These are phyloP conservation scores for Zaprionus lineosus DNA, from an alignment of 2,888 invertebrate species.

Conservation along the genomic window DNA sequence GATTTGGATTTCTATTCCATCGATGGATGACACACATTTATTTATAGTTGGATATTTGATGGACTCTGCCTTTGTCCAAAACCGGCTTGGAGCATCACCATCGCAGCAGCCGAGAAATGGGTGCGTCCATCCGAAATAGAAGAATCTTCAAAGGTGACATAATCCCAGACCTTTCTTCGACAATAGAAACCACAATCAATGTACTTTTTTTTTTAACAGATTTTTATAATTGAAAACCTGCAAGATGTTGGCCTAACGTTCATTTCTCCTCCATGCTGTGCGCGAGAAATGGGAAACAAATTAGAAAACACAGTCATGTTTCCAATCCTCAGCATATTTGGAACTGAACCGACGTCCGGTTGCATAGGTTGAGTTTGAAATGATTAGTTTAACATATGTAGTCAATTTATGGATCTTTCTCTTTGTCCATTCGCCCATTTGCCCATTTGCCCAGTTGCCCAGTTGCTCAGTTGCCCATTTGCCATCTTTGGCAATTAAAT, in stretches of 20 bases:
- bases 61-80: slow-evolving; percentile 37
- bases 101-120: slow-evolving; percentile 53
- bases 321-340: slow-evolving; percentile 5
- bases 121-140: slow-evolving; percentile 31
- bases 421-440: slow-evolving; percentile 28
- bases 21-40: slow-evolving; percentile 67
- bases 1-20: slow-evolving; percentile 25
- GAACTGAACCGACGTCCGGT: background rate
- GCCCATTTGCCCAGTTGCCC: too few relatives aligned
- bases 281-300: slow-evolving; percentile 23
- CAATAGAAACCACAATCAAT: background rate
- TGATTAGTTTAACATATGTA: slow-evolving; percentile 53
- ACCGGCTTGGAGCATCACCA: slow-evolving; percentile 44
- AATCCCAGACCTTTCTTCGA: background rate
- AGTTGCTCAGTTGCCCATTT: too few relatives aligned
- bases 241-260: slow-evolving; percentile 16
- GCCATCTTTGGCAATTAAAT: slow-evolving; percentile 70
- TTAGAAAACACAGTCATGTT: slow-evolving; percentile 33
- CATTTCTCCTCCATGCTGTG: slow-evolving; percentile 30
- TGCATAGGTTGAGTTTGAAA: slow-evolving; percentile 26
- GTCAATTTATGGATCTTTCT: slow-evolving; percentile 55
- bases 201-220: slow-evolving; percentile 8
- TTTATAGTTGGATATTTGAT: slow-evolving; percentile 59
- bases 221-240: too few relatives aligned
- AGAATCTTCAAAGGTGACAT: slow-evolving; percentile 22